Conservation (phyloP, 2,113 vertebrate genomes). For the Lagenorhynchus albirostris region DNA sequence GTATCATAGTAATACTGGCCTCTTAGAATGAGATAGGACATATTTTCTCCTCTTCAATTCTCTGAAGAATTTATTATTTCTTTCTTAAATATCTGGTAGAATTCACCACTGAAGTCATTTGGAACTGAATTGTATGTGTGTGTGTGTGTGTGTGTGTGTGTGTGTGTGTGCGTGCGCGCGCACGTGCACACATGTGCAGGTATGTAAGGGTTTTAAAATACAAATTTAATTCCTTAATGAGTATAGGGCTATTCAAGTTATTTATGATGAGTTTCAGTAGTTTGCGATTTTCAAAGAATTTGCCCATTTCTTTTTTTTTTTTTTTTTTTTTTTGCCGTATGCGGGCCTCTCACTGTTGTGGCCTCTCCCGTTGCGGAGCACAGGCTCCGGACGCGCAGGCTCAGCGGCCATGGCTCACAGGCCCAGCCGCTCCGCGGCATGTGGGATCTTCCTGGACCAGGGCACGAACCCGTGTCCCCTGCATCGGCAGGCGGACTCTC, state of each 20-base stretch:
- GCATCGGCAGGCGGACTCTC: no score
- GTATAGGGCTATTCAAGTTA: not conserved
- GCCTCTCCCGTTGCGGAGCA: no score
- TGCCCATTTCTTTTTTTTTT: not conserved
- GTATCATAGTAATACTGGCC: not conserved
- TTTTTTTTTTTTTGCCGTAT: no score
- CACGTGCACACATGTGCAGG: not conserved
- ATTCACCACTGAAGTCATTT: not conserved
- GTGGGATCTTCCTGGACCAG: no score
- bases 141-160: not conserved
- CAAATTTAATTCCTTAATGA: not conserved
- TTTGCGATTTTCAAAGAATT: not conserved
- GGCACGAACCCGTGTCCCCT: no score
- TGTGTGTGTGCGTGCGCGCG: not conserved
- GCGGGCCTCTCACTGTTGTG: no score
- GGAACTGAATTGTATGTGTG: not conserved
- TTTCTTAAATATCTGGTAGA: not conserved
- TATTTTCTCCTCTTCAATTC: not conserved
- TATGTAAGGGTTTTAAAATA: not conserved
- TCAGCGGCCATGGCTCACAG: no score
- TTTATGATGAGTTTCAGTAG: not conserved
- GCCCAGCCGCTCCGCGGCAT: no score
- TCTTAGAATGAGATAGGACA: not conserved
- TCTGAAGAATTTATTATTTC: not conserved
- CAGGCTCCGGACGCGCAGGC: no score